Evolutionary conservation across 2,888 invertebrate genomes (phyloP).

Genomic region (Drosophila anomalata): DNA sequence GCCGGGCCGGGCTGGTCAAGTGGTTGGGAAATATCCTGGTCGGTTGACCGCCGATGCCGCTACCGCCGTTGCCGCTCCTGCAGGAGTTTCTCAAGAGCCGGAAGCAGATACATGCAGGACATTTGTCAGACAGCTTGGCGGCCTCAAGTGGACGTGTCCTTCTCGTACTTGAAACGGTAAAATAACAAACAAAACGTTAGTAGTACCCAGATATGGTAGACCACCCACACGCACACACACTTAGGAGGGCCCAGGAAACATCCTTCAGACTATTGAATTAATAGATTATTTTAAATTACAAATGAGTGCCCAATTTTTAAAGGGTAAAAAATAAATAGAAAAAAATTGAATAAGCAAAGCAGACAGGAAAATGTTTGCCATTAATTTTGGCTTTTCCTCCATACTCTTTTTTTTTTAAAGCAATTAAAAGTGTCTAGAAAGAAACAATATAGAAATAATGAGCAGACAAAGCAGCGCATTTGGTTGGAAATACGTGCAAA

Average conservation of each 20-base stretch:
- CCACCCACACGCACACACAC: slow-evolving; percentile 51
- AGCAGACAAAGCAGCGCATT: slow-evolving; percentile 66
- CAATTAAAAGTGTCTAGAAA: slow-evolving; percentile 36
- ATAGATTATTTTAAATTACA: slow-evolving; percentile 1
- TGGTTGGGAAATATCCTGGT: slow-evolving; percentile 55
- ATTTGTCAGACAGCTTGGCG: slow-evolving; percentile 72
- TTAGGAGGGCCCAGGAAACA: slow-evolving; percentile 3
- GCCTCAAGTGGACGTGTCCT: slow-evolving; percentile 62
- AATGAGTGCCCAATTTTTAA: not conserved
- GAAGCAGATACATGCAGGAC: slow-evolving; percentile 49
- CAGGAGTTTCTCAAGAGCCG: slow-evolving; percentile 47
- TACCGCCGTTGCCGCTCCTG: slow-evolving; percentile 1
- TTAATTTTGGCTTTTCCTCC: not conserved
- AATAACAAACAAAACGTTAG: slow-evolving; percentile 42
- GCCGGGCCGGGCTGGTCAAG: slow-evolving; percentile 51
- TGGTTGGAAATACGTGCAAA: slow-evolving; percentile 64
- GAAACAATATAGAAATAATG: slow-evolving; percentile 72
- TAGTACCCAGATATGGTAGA: not conserved
- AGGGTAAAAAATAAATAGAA: not conserved
- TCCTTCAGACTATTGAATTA: not conserved
- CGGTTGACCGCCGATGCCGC: slow-evolving; percentile 67
- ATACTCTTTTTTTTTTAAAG: slow-evolving; percentile 22
- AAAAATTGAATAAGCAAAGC: not conserved
- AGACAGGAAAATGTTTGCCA: not conserved
- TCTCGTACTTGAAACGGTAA: slow-evolving; percentile 52